Evolutionary conservation across 2,797 vertebrate genomes (phyloP).

Genomic region (Clangula hyemalis): DNA sequence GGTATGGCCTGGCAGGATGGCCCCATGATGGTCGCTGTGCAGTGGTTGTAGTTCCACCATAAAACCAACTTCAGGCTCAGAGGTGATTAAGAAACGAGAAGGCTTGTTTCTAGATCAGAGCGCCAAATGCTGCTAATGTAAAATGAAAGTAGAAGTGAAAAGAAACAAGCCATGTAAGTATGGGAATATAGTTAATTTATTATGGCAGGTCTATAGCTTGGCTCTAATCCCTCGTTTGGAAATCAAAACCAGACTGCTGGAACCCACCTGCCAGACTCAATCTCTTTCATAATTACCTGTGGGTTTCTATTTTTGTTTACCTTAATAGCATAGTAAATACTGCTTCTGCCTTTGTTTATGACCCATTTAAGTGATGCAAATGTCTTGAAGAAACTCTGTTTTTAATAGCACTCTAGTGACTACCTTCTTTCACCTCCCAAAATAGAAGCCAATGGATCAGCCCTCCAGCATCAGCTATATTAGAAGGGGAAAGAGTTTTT

Average conservation of each 20-base stretch:
- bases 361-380: constrained; percentile 33
- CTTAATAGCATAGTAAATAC: constrained; percentile 60
- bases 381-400: constrained; percentile 44
- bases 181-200: constrained; percentile 61
- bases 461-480: constrained; percentile 30
- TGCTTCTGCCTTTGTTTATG: constrained; percentile 58
- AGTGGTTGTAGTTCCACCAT: not conserved
- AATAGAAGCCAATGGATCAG: constrained; percentile 55
- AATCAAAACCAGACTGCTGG: constrained; percentile 74
- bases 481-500: constrained; percentile 35
- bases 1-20: not conserved
- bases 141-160: constrained; percentile 72
- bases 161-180: constrained; percentile 42
- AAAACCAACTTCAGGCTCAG: not conserved
- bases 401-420: constrained; percentile 28
- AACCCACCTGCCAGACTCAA: constrained; percentile 71
- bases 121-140: constrained; percentile 54
- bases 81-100: constrained; percentile 1
- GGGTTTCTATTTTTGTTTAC: constrained; percentile 73
- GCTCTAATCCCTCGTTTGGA: constrained; percentile 45
- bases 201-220: constrained; percentile 50
- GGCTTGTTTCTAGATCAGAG: constrained; percentile 8
- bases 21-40: not conserved
- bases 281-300: constrained; percentile 66
- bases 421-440: constrained; percentile 51